Conservation (phyloP, 1,140 invertebrate genomes). For the Drosophila nebulosa region DNA sequence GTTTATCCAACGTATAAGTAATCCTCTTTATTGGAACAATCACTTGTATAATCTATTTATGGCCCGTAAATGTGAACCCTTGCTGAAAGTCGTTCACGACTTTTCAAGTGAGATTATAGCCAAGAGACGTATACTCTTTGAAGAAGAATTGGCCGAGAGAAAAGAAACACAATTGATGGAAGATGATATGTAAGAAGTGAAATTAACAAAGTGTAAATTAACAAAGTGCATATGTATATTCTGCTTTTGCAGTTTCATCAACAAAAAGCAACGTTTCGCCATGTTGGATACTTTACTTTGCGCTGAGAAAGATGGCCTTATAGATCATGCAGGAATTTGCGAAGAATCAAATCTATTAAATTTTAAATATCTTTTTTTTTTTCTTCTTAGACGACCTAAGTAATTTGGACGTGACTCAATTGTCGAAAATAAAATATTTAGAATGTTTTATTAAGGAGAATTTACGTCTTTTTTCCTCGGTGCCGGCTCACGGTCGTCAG, state of each 20-base stretch:
- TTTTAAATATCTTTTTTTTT: slow-evolving; percentile 33
- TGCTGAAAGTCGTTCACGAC: slow-evolving; percentile 45
- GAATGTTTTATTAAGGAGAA: slow-evolving; percentile 85
- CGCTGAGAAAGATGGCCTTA: slow-evolving; percentile 82
- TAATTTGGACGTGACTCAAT: slow-evolving; percentile 81
- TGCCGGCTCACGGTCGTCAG: slow-evolving; percentile 84
- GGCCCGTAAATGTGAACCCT: slow-evolving; percentile 29
- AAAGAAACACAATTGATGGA: slow-evolving; percentile 38
- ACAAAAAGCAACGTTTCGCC: slow-evolving; percentile 84
- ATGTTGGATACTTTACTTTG: slow-evolving; percentile 90
- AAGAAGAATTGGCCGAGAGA: slow-evolving; percentile 39
- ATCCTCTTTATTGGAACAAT: slow-evolving; percentile 53
- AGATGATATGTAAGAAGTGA: slow-evolving; percentile 54
- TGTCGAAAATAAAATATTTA: slow-evolving; percentile 84
- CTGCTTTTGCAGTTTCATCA: slow-evolving; percentile 22
- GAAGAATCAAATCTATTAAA: slow-evolving; percentile 85
- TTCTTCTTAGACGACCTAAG: slow-evolving; percentile 46
- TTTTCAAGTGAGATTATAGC: slow-evolving; percentile 69
- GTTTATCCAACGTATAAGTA: slow-evolving; percentile 50
- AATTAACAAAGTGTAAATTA: too few relatives aligned
- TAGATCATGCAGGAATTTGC: slow-evolving; percentile 86
- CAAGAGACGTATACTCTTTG: slow-evolving; percentile 50
- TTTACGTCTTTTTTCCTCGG: slow-evolving; percentile 85
- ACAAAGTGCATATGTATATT: too few relatives aligned
- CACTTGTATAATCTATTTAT: slow-evolving; percentile 43